A percentile compares a stretch with the other conserved stretches of the same genome.
These are phyloP conservation scores for Yoshiicerus persimilis DNA, from an alignment of 1,140 invertebrate species.

Conservation along the genomic window DNA sequence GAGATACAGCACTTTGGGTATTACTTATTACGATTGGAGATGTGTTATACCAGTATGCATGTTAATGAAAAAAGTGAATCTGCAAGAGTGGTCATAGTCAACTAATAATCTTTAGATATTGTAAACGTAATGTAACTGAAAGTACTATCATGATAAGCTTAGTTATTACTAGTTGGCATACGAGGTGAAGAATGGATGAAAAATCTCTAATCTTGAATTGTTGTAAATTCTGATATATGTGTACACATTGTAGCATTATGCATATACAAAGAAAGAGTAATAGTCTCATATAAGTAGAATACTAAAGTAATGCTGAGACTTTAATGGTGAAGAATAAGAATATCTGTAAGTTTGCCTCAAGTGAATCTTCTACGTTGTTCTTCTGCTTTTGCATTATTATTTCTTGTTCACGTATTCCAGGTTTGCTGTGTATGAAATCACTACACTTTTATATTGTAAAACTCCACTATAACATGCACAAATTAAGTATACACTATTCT, in stretches of 20 bases:
- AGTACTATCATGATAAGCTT: background rate
- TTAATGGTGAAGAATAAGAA: background rate
- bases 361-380: constrained; percentile 1
- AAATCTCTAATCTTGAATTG: background rate
- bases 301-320: background rate
- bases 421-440: background rate
- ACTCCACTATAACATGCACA: background rate
- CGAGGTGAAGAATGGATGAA: background rate
- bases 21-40: too few relatives aligned
- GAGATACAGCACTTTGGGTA: background rate
- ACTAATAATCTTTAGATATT: background rate
- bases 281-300: background rate
- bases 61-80: background rate
- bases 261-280: background rate
- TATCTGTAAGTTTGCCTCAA: background rate
- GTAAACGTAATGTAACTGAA: background rate
- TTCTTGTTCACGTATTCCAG: background rate
- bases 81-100: background rate
- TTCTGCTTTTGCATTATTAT: background rate
- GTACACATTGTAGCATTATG: too few relatives aligned
- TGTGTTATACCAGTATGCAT: too few relatives aligned
- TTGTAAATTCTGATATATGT: background rate
- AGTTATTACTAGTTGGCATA: background rate
- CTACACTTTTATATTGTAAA: background rate
- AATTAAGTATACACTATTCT: background rate